Evolutionary conservation across 2,888 invertebrate species (phyloP), one percentile per base, ranked within the genome.

Genomic region (Scaptomyza cyrtandrae): DNA sequence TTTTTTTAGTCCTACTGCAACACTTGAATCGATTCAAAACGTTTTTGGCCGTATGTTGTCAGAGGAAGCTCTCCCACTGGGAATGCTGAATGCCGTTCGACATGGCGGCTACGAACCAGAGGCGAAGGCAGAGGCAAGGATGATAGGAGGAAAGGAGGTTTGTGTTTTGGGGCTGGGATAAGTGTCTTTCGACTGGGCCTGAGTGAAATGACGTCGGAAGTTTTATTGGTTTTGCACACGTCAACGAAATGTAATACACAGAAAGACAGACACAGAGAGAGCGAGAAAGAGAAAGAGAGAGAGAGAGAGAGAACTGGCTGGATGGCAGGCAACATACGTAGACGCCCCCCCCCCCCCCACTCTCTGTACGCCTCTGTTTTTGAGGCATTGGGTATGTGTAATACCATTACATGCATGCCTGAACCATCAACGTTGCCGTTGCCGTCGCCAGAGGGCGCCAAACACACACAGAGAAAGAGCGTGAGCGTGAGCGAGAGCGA

Each of bases 151-250:
- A 2, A 7, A 35, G 39, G 14, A 7, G 24, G 13, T 1, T 31
- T 11, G 7, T 19, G 14, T 44, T 39, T 19, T 19, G 19, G 19
- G 45, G 11, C 5, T 46, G 35, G 27, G 43, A 48, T 57, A 80
- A 84, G 84, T 74, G 74, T 74, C 74, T 76, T 80, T 84, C 70
- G 80, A 45, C 67, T 70, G 75, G 70, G 80, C 64, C 72, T 77
- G 80, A 69, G 66, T 70, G 67, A 78, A 86, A 79, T 79, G 81
- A 88, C 86, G 84, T 84, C 73, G 82, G 75, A 90, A 90, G 88
- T 88, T 89, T 90, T 86, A 89, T 89, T 89, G 89, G 88, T 86
- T 89, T 89, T 84, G 88, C 86, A 83, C 88, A 86, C 84, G 89
- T 89, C 89, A 90, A 81, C 89, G 80, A 85, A 84, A 90, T 86